Conservation (phyloP, 2,113 vertebrate species). For the Pachypanchax playfairii region DNA sequence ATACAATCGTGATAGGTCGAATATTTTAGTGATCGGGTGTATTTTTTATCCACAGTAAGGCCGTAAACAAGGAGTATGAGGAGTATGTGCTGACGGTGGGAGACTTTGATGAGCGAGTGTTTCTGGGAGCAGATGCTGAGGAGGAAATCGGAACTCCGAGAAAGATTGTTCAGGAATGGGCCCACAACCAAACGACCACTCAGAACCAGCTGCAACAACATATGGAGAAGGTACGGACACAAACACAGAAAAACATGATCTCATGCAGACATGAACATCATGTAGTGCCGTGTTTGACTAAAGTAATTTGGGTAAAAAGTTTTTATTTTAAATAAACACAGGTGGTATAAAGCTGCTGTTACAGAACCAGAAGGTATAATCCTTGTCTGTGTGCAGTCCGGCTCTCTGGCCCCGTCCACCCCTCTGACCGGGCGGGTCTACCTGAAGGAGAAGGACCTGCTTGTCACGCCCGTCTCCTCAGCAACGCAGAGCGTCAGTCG, state of each 20-base stretch:
- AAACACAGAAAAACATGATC: background rate
- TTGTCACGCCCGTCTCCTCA: slow-evolving; percentile 91
- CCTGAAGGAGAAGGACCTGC: slow-evolving; percentile 90
- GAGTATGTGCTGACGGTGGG: slow-evolving; percentile 95
- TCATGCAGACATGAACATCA: no score
- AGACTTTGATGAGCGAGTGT: slow-evolving; percentile 96
- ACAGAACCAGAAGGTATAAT: background rate
- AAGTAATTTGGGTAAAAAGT: no score
- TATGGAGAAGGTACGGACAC: slow-evolving; percentile 86
- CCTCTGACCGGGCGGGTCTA: slow-evolving; percentile 93
- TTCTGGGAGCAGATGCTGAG: slow-evolving; percentile 93
- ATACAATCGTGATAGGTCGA: background rate
- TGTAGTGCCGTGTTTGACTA: no score
- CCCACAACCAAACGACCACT: slow-evolving; percentile 65
- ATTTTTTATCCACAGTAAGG: slow-evolving; percentile 82
- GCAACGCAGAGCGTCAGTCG: slow-evolving; percentile 95
- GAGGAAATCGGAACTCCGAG: slow-evolving; percentile 95
- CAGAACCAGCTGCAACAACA: slow-evolving; percentile 89
- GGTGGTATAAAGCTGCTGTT: background rate
- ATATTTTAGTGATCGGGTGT: background rate
- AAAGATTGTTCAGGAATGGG: slow-evolving; percentile 77
- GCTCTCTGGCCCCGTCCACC: slow-evolving; percentile 91
- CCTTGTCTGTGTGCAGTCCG: slow-evolving; percentile 31
- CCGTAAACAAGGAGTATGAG: slow-evolving; percentile 94
- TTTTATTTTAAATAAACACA: no score